A percentile compares a stretch with the other conserved stretches of the same genome.
These are phyloP conservation scores for Cromileptes altivelis DNA, from an alignment of 2,113 vertebrate species.

Conservation along the genomic window DNA sequence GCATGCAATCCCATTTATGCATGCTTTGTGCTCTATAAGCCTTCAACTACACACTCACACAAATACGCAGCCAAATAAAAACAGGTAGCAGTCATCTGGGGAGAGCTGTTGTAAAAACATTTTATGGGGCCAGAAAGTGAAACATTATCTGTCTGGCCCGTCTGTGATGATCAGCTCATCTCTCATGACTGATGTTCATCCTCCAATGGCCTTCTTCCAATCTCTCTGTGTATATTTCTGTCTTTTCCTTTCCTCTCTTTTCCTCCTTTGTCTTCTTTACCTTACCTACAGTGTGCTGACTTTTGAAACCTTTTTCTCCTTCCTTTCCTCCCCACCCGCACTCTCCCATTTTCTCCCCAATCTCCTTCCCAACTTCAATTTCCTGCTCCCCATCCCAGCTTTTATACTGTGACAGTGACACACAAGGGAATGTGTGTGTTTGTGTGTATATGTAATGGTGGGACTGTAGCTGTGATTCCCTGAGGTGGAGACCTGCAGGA, in stretches of 20 bases:
- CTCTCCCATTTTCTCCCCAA: conserved; percentile 20
- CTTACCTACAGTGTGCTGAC: background rate
- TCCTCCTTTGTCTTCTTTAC: background rate
- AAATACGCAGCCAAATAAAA: conserved; percentile 68
- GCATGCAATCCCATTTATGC: conserved; percentile 15
- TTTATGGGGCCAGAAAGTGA: conserved; percentile 73
- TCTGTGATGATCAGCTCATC: conserved; percentile 65
- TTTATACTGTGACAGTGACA: conserved; percentile 45
- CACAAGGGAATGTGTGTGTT: conserved; percentile 34
- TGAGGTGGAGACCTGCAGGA: conserved; percentile 53
- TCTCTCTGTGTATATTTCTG: background rate
- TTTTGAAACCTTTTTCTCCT: conserved; percentile 9
- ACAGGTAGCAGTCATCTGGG: conserved; percentile 61
- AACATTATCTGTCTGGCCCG: conserved; percentile 70
- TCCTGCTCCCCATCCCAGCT: conserved; percentile 50
- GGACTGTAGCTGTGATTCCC: conserved; percentile 41
- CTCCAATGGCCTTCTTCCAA: conserved; percentile 29
- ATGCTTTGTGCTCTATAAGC: conserved; percentile 31
- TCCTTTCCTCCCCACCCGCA: background rate
- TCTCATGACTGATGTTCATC: conserved; percentile 62
- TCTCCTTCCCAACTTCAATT: conserved; percentile 61
- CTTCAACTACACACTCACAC: conserved; percentile 28
- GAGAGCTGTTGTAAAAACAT: conserved; percentile 67
- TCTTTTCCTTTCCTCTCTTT: background rate
- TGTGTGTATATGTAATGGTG: conserved; percentile 22